Conservation (phyloP, 2,797 vertebrate species). For the Margarornis squamiger region DNA sequence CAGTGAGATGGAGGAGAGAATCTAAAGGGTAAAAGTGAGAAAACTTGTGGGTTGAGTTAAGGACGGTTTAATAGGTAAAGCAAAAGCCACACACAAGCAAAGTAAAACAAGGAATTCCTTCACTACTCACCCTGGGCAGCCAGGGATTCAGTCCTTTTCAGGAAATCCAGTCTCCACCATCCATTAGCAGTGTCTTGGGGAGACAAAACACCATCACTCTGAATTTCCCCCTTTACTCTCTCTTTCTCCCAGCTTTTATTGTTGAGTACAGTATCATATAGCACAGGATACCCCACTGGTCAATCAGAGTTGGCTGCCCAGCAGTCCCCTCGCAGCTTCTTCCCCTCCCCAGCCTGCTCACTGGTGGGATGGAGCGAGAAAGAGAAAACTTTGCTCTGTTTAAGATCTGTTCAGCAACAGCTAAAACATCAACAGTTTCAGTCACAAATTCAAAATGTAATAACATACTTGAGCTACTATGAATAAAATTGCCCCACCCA, state of each 20-base stretch:
- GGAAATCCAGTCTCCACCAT: neutral
- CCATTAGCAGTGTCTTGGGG: neutral
- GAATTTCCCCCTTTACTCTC: neutral
- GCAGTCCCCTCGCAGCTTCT: rapidly evolving
- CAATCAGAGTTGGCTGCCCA: neutral
- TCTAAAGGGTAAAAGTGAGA: neutral
- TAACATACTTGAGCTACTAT: rapidly evolving
- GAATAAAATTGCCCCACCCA: neutral
- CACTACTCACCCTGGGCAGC: rapidly evolving
- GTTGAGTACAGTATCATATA: neutral
- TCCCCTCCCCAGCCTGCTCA: neutral
- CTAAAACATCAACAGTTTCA: neutral
- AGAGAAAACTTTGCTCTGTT: neutral
- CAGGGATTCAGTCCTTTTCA: neutral
- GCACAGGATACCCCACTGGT: rapidly evolving
- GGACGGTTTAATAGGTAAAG: neutral
- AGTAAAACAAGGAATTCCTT: neutral
- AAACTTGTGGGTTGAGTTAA: neutral
- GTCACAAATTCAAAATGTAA: neutral
- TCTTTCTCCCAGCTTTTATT: neutral
- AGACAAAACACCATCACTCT: neutral
- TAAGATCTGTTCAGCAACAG: neutral
- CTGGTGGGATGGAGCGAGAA: neutral
- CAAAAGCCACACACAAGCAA: rapidly evolving
- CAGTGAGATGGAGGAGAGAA: neutral